A percentile compares a stretch with the other conserved stretches of the same genome.
Evolutionary conservation across 2,888 invertebrate species (phyloP).

Genomic region (Orchesella flavescens): DNA sequence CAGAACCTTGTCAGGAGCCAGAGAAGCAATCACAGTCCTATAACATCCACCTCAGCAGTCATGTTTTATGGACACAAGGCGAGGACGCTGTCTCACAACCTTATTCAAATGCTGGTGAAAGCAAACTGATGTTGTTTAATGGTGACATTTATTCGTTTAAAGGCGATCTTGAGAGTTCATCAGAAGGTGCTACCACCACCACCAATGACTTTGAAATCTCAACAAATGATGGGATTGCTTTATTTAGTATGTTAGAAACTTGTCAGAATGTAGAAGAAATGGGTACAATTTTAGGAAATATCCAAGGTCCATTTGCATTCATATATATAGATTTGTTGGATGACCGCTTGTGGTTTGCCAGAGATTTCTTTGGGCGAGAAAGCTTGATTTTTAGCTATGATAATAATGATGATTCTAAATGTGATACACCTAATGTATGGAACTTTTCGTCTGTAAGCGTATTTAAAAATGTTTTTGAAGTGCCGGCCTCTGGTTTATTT

Average conservation of each 20-base stretch:
- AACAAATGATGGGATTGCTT: constrained; percentile 52
- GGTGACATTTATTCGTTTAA: constrained; percentile 84
- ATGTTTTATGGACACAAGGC: constrained; percentile 91
- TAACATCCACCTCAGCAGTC: constrained; percentile 69
- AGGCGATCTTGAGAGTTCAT: constrained; percentile 70
- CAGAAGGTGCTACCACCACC: too few relatives aligned
- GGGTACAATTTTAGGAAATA: constrained; percentile 76
- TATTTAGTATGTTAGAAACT: constrained; percentile 55
- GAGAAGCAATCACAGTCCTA: too few relatives aligned
- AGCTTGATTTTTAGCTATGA: constrained; percentile 80
- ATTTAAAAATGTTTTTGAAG: constrained; percentile 72
- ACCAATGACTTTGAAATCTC: constrained; percentile 20
- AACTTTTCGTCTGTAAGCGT: constrained; percentile 73
- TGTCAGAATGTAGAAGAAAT: constrained; percentile 71
- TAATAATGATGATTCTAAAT: too few relatives aligned
- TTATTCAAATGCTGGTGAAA: constrained; percentile 76
- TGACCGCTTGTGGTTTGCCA: constrained; percentile 83
- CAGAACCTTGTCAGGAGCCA: too few relatives aligned
- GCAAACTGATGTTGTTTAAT: constrained; percentile 86
- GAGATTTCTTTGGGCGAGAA: constrained; percentile 90
- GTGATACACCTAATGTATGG: constrained; percentile 37
- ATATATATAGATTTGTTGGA: constrained; percentile 81
- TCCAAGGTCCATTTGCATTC: constrained; percentile 90
- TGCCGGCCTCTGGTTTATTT: constrained; percentile 75
- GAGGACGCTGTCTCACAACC: constrained; percentile 80